Percentiles rank a stretch among this genome's conserved stretches.
Conservation (phyloP, 1,140 invertebrate species). For the Cherax quadricarinatus region DNA sequence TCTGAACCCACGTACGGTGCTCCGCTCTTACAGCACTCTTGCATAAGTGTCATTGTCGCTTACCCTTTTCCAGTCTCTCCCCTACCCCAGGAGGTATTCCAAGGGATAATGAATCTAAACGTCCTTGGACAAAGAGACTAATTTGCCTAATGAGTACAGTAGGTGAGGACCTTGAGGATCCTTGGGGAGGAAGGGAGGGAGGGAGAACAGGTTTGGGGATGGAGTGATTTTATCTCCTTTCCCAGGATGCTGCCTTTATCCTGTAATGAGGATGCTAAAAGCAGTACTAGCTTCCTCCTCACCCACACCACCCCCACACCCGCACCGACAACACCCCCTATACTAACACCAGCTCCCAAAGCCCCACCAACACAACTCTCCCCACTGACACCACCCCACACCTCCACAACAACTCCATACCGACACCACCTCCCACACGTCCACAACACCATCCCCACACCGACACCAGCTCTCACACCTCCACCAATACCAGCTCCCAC, state of each 20-base stretch:
- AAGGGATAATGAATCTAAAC: neutral
- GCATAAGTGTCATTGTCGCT: neutral
- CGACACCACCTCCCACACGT: neutral
- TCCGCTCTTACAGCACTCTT: neutral
- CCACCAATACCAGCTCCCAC: too few species aligned
- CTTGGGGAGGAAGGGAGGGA: neutral
- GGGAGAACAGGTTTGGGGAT: neutral
- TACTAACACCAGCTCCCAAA: neutral
- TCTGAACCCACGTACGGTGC: too few species aligned
- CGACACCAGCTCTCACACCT: neutral
- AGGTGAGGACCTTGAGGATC: slow-evolving; percentile 27
- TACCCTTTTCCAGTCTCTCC: neutral
- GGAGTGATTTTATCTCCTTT: slow-evolving; percentile 25
- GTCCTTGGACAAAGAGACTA: slow-evolving; percentile 1
- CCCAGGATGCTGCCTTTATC: too few species aligned
- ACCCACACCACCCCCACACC: too few species aligned
- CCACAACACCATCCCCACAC: neutral
- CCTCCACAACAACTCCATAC: neutral
- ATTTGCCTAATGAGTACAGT: neutral
- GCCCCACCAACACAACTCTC: neutral
- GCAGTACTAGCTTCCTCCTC: too few species aligned
- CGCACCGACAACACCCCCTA: too few species aligned
- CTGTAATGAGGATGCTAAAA: neutral
- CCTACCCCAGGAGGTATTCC: neutral
- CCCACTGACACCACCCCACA: too few species aligned